Percentiles rank a stretch among this genome's conserved stretches.
phyloP scores from a whole-genome alignment of 2,888 invertebrate species.

The Eupithecia tripunctaria region DNA sequence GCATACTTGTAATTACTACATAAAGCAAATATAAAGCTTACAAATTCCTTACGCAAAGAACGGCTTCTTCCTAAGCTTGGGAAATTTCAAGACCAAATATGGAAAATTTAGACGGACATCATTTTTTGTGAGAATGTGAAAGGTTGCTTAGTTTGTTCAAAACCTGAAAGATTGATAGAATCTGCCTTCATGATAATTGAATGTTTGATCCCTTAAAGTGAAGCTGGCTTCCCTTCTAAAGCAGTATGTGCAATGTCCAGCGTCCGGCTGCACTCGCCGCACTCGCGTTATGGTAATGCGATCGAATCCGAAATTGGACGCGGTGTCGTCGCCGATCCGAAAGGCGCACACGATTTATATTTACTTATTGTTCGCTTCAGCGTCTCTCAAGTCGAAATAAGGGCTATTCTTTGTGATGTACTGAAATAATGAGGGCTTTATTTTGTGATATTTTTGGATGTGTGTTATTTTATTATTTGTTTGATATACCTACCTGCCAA shows the following conservation, averaged over 20 bases:
- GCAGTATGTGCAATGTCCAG: not conserved
- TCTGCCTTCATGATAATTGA: not conserved
- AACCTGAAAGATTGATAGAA: not conserved
- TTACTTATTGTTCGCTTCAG: slow-evolving; percentile 45
- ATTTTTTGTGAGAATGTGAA: not conserved
- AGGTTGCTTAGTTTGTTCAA: not conserved
- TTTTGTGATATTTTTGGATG: not conserved
- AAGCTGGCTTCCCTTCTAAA: not conserved
- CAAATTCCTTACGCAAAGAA: not conserved
- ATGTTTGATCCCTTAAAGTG: not conserved
- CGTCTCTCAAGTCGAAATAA: slow-evolving; percentile 26
- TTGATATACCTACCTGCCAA: not conserved
- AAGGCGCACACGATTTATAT: slow-evolving; percentile 56
- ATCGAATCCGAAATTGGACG: slow-evolving; percentile 79
- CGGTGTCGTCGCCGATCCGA: slow-evolving; percentile 57
- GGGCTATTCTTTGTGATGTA: slow-evolving; percentile 19
- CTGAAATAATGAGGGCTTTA: slow-evolving; percentile 5
- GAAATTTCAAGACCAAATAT: not conserved
- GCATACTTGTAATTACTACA: not conserved
- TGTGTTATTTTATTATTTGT: not conserved
- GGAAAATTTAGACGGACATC: not conserved
- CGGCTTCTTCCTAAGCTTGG: not conserved
- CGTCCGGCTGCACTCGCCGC: slow-evolving; percentile 50
- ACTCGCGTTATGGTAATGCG: slow-evolving; percentile 80
- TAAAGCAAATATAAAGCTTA: not conserved